Evolutionary conservation across 2,113 vertebrate species (phyloP), one percentile per base, ranked within the genome.

Genomic region (Gambusia holbrooki): DNA sequence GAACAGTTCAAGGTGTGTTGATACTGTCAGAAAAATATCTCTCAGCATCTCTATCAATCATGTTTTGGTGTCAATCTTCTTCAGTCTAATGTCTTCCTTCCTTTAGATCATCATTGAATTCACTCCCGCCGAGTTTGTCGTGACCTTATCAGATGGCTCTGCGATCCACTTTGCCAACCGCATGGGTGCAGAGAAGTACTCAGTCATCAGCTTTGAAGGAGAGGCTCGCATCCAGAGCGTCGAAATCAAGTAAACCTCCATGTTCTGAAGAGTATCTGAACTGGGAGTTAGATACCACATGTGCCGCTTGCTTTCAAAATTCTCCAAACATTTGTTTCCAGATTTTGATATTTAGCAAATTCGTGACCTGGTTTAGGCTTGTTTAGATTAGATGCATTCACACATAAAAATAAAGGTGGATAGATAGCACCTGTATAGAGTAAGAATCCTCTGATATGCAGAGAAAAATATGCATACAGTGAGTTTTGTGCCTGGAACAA

Each of bases 161-260:
- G n/a, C 71, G 11, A 84, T 95, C 74, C 63, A 64, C 76, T 95
- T 95, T 82, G 93, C 94, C n/a, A 95, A 95, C 76, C 93, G 94
- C 60, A 66, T 79, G 0, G 92, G 89, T 0, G 85, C 76, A 0
- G 91, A 94, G 30, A 94, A 94, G 78, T 94, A 93, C 85, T 85
- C 71, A 0, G 63, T 77, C 81, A 19, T 95, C 6, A 76, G 62
- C 58, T 81, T 95, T 9, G 75, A 90, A 0, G 94, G 93, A 0
- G 93, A 92, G 0, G 89, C 37, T 66, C 92, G 87, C 82, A 80
- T 95, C 73, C 63, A 0, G 0, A 82, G 85, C 58, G 0, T 95
- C 0, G 78, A 93, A 27, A 87, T 94, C 69, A 90, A 92, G 37
- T 95, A 93, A 82, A 87, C 35, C 13, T 17, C 0, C 27, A 10